These are phyloP conservation scores for Ferdinandea cuprea DNA, from an alignment of 2,888 invertebrate species.

Conservation along the genomic window DNA sequence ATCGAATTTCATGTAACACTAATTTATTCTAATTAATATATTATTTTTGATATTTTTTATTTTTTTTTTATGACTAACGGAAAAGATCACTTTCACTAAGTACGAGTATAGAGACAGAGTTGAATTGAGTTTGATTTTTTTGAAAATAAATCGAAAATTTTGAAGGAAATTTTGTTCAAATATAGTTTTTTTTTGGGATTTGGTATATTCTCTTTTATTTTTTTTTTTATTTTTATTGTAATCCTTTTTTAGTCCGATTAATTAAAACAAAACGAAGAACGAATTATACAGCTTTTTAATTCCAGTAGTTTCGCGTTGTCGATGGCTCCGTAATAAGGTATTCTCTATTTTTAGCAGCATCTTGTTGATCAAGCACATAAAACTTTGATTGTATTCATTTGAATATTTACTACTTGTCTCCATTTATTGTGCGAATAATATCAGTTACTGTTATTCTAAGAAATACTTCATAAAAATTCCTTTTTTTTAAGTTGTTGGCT, in stretches of 20 bases:
- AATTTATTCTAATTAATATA: background rate
- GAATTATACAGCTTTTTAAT: conserved; percentile 94
- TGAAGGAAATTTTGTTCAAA: conserved; percentile 57
- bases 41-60: background rate
- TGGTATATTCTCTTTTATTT: conserved; percentile 18
- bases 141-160: background rate
- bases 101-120: conserved; percentile 52
- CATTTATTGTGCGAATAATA: conserved; percentile 79
- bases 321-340: conserved; percentile 90
- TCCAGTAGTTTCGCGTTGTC: conserved; percentile 92
- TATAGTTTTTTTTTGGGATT: conserved; percentile 20
- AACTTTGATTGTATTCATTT: conserved; percentile 81
- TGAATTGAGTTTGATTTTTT: conserved; percentile 16
- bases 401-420: conserved; percentile 81
- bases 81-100: conserved; percentile 50
- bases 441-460: conserved; percentile 63
- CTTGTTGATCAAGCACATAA: conserved; percentile 84
- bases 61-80: conserved; percentile 36
- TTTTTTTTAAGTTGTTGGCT: conserved; percentile 4
- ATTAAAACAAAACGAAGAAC: conserved; percentile 93
- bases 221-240: conserved; percentile 25
- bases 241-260: conserved; percentile 56
- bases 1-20: conserved; percentile 38
- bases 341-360: conserved; percentile 89
- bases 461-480: conserved; percentile 75